Base-by-base conservation (phyloP, 2,113 vertebrate genomes). In the Pogona vitticeps region DNA sequence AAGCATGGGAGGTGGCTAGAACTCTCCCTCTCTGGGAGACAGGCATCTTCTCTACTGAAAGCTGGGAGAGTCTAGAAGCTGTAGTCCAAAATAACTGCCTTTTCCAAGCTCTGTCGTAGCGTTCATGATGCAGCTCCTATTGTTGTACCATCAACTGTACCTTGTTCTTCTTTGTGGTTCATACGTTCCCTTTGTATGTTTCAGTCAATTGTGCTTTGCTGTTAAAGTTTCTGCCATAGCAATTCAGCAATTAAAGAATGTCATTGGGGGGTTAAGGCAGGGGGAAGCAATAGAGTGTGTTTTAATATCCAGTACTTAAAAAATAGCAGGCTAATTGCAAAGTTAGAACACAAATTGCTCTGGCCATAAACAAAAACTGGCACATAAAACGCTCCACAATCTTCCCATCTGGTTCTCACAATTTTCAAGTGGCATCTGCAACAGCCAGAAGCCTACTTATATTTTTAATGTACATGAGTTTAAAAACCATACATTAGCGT, bases 401-500 rank as follows among this genome's bases (percentile, higher is more conserved):
- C 85, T 76, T 89, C 90, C 90, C 91, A 90, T 84, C 77, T 77
- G 89, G 3, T 91, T 90, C 92, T 71, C 90, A 83, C 40, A 88
- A 94, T 86, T 92, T 91, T 88, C n/a, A 81, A 93, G 94, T 95
- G 94, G 84, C 93, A 85, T 90, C 92, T 95, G 92, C 90, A 92
- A 33, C 87, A 85, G 85, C 88, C 92, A 92, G 87, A 95, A 96
- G 92, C 94, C 93, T 91, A 86, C 88, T 95, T 96, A 95, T 76
- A 88, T 87, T 91, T 52, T 95, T 90, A 95, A 95, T 93, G 91
- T 90, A 68, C 91, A 36, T 85, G 68, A 91, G 89, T 93, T 84
- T 94, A 93, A 96, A 95, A 94, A 91, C 90, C 93, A 91, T 94
- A 94, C 93, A 94, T 90, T 96, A 95, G 95, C 95, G 94, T 96